These are phyloP conservation scores for Premnoplex brunnescens DNA, from an alignment of 2,797 vertebrate genomes.

Conservation along the genomic window DNA sequence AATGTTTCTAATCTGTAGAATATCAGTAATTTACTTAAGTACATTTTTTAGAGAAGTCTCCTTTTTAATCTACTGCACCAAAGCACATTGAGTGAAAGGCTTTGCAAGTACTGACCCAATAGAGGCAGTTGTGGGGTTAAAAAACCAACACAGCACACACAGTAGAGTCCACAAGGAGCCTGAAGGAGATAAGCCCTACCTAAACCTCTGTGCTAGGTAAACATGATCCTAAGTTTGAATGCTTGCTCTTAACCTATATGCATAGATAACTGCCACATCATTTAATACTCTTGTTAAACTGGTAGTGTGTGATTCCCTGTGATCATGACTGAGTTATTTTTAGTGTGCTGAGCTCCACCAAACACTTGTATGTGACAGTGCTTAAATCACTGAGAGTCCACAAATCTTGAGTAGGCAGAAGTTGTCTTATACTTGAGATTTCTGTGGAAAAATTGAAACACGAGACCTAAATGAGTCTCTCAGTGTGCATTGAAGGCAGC, in stretches of 20 bases:
- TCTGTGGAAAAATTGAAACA: conserved; percentile 29
- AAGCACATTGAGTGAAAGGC: background rate
- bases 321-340: background rate
- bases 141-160: background rate
- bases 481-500: background rate
- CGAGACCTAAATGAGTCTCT: background rate
- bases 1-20: background rate
- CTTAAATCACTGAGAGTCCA: background rate
- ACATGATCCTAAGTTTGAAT: rapidly evolving
- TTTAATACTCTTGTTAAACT: background rate
- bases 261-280: background rate
- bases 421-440: background rate
- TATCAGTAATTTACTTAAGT: background rate
- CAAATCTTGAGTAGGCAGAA: background rate
- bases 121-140: background rate
- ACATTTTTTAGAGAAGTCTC: background rate
- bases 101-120: background rate
- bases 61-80: background rate
- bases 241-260: background rate
- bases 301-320: background rate
- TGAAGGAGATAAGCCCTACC: background rate
- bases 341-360: background rate
- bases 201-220: background rate
- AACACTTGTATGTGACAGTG: background rate
- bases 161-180: no score